Conservation (phyloP, 2,888 invertebrate species). For the Shargacucullia verbasci region DNA sequence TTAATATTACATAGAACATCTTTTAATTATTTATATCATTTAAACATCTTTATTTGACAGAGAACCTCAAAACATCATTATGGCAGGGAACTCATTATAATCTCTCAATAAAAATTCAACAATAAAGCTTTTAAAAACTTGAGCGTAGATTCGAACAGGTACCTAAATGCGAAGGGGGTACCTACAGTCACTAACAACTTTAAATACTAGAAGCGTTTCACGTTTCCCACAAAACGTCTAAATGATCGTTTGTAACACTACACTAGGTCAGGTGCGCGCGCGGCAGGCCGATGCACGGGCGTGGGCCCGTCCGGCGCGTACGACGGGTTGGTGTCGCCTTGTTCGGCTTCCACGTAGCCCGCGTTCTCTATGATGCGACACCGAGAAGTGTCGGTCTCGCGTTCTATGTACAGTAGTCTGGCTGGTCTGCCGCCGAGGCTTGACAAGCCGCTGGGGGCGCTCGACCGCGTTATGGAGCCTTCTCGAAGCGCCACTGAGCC, state of each 20-base stretch:
- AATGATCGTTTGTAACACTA: slow-evolving; percentile 71
- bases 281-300: slow-evolving; percentile 76
- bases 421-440: slow-evolving; percentile 81
- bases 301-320: slow-evolving; percentile 84
- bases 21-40: slow-evolving; percentile 74
- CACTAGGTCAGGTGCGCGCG: slow-evolving; percentile 69
- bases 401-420: slow-evolving; percentile 78
- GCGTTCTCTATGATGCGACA: slow-evolving; percentile 87
- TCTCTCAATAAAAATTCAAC: slow-evolving; percentile 83
- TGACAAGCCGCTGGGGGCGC: slow-evolving; percentile 74
- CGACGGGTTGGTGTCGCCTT: slow-evolving; percentile 83
- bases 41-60: slow-evolving; percentile 77
- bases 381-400: slow-evolving; percentile 75
- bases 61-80: slow-evolving; percentile 77
- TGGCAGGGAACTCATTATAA: slow-evolving; percentile 84
- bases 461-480: slow-evolving; percentile 80
- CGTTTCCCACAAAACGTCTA: slow-evolving; percentile 85
- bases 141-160: slow-evolving; percentile 85
- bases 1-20: slow-evolving; percentile 83
- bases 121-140: slow-evolving; percentile 87
- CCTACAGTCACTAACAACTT: slow-evolving; percentile 83
- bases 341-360: slow-evolving; percentile 81
- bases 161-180: slow-evolving; percentile 82
- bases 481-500: slow-evolving; percentile 85
- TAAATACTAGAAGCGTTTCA: slow-evolving; percentile 86